Evolutionary conservation across 2,888 invertebrate genomes (phyloP), one percentile per base, ranked within the genome.

Genomic region (Eupithecia vulgata): DNA sequence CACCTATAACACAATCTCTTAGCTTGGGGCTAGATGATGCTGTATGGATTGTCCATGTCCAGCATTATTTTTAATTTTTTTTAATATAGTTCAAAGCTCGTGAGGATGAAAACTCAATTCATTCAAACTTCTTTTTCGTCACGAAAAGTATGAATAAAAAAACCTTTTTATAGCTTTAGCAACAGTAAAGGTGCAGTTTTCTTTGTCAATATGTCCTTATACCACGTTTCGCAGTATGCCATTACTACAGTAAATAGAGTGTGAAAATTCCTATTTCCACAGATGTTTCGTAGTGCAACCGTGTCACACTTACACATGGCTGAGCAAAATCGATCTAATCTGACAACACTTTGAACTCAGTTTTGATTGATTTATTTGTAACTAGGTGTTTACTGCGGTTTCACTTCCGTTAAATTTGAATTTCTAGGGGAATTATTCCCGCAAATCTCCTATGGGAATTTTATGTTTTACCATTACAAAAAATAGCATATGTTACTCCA

Each of bases 201-300:
- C 30, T 61, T 70, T 69, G 64, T 42, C 64, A 48, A 65, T 68
- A 17, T 72, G 42, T 68, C 68, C 35, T 71, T 75, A 72, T 37
- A 45, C 73, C 68, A 68, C 64, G 65, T 71, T 74, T 71, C 73
- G 67, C 67, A 73, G 77, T 72, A 67, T 68, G 76, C 82, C 78
- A 81, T 90, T 88, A 89, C 76, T 71, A 83, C 67, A 75, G 80
- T 81, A 88, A 90, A 87, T 90, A 87, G 90, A 89, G 81, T 90
- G 89, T 88, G 84, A 89, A 88, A 85, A 87, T 85, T 82, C 81
- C 81, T 77, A 82, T 84, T 85, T 82, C 84, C 82, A 81, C 78
- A 78, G 84, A 80, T 81, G 75, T 82, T 83, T 79, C 72, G 61
- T 77, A 40, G 30, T 79, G 76, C 79, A 72, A 78, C 68, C 74